phyloP scores from a whole-genome alignment of 2,888 invertebrate genomes.

The Sminthurinus aureus region DNA sequence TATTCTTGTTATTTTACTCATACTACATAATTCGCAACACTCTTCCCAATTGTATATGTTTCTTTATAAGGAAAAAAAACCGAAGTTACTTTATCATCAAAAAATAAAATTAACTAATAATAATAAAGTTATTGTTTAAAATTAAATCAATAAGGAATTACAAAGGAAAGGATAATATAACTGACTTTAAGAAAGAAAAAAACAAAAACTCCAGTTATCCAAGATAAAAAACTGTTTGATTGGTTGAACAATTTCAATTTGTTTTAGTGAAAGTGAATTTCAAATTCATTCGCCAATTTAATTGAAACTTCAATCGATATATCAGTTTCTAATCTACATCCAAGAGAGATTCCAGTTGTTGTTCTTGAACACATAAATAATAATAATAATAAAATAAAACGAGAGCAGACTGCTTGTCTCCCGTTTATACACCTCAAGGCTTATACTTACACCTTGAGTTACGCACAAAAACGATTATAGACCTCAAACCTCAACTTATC shows the following conservation, averaged over 20 bases:
- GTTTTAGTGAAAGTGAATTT: not conserved
- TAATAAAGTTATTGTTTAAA: too few species aligned
- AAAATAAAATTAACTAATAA: too few species aligned
- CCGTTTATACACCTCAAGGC: slow-evolving; percentile 1
- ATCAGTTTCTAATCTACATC: not conserved
- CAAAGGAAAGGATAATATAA: too few species aligned
- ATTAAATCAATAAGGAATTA: too few species aligned
- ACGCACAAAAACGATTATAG: not conserved
- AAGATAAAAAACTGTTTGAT: not conserved
- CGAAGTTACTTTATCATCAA: too few species aligned
- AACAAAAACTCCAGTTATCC: too few species aligned
- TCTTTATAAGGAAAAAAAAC: not conserved
- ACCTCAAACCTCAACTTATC: not conserved
- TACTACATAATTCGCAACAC: not conserved
- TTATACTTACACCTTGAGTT: not conserved
- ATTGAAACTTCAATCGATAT: not conserved
- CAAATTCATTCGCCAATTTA: not conserved
- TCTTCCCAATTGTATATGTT: not conserved
- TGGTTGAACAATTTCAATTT: not conserved
- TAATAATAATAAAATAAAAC: not conserved
- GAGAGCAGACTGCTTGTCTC: slow-evolving; percentile 14
- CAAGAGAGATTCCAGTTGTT: not conserved
- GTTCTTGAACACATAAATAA: too few species aligned
- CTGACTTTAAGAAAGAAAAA: too few species aligned
- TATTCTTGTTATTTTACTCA: not conserved